A percentile compares a stretch with the other conserved stretches of the same genome.
phyloP scores from a whole-genome alignment of 2,888 invertebrate species.

The Yponomeuta cagnagella region DNA sequence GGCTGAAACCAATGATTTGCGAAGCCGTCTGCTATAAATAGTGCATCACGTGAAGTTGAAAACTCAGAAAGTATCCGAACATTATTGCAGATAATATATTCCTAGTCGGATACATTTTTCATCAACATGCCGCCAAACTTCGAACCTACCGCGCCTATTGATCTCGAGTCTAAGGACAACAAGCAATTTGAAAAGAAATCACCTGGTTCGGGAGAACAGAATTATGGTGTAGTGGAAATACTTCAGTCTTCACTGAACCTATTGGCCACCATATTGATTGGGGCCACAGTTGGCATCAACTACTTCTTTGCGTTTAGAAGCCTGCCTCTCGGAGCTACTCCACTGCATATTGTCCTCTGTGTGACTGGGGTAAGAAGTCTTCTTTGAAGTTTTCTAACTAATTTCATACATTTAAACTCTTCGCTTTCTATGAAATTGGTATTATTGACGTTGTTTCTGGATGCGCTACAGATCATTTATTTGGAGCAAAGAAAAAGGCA shows the following conservation, averaged over 20 bases:
- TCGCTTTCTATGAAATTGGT: neutral
- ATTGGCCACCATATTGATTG: conserved; percentile 48
- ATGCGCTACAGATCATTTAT: too few species aligned
- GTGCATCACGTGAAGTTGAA: neutral
- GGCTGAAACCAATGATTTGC: neutral
- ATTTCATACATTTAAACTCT: too few species aligned
- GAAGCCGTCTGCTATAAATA: neutral
- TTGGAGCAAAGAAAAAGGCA: too few species aligned
- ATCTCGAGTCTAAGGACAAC: neutral
- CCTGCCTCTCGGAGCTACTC: conserved; percentile 36
- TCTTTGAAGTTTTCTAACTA: too few species aligned
- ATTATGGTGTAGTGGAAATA: conserved; percentile 31
- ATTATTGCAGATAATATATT: neutral
- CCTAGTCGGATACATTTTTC: neutral
- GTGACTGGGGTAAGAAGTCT: conserved; percentile 54
- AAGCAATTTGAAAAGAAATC: neutral
- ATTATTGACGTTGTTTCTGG: too few species aligned
- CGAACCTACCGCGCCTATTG: neutral
- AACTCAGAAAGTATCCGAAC: neutral
- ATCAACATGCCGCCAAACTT: neutral
- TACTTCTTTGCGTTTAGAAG: conserved; percentile 40
- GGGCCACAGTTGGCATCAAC: conserved; percentile 37
- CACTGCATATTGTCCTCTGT: conserved; percentile 48
- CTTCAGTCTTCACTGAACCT: conserved; percentile 42
- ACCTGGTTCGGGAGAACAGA: neutral